phyloP scores from a whole-genome alignment of 2,888 invertebrate genomes.

The Eupithecia tripunctaria region DNA sequence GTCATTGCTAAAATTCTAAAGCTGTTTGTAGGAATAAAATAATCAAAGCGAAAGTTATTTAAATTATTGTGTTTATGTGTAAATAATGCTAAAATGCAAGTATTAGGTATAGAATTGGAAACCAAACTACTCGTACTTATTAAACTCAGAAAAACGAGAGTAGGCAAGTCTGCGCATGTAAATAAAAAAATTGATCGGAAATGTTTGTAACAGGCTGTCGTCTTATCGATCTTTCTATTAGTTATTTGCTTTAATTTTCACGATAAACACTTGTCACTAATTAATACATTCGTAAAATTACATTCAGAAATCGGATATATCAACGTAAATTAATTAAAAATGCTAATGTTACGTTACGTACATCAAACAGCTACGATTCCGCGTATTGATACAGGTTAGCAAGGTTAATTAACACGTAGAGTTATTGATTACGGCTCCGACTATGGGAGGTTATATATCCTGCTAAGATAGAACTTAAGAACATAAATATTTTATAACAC shows the following conservation, averaged over 20 bases:
- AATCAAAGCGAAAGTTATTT: background rate
- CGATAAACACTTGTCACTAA: background rate
- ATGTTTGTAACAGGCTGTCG: too few relatives aligned
- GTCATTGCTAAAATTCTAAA: too few relatives aligned
- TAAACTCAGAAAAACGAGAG: too few relatives aligned
- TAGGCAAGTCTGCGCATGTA: background rate
- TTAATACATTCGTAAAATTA: background rate
- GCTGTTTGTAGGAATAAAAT: background rate
- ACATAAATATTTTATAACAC: background rate
- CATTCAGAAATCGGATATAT: background rate
- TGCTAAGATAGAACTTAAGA: background rate
- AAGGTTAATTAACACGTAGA: conserved; percentile 8
- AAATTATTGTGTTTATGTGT: background rate
- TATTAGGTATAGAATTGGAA: background rate
- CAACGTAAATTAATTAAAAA: conserved; percentile 19
- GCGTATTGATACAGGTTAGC: background rate
- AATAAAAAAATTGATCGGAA: background rate
- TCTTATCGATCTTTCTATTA: too few relatives aligned
- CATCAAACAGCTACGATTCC: background rate
- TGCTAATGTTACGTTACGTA: conserved; percentile 12
- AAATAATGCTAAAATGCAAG: too few relatives aligned
- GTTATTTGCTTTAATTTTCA: background rate
- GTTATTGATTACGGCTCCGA: background rate
- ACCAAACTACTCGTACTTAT: background rate
- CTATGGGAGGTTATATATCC: background rate